These are phyloP conservation scores for Mormyrus iriodes DNA, from an alignment of 2,113 vertebrate species.

Conservation along the genomic window DNA sequence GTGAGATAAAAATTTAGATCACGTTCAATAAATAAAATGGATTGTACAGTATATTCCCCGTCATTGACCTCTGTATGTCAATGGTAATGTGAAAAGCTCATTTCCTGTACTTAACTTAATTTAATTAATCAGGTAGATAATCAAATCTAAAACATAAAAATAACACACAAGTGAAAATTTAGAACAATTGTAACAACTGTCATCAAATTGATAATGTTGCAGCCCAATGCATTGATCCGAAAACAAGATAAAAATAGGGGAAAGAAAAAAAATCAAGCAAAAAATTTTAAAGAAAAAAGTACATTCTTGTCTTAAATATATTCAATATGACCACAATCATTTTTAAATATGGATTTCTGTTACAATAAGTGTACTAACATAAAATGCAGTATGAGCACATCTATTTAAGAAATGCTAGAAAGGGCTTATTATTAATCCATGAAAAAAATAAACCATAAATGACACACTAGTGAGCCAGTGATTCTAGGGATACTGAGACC, in stretches of 20 bases:
- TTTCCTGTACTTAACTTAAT: background rate
- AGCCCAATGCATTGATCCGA: background rate
- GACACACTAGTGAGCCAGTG: background rate
- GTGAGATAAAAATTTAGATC: background rate
- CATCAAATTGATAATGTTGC: background rate
- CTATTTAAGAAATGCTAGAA: constrained; percentile 11
- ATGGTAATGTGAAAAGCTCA: background rate
- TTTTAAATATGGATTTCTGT: background rate
- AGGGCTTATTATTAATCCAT: constrained; percentile 16
- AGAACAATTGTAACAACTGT: background rate
- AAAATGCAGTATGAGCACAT: background rate
- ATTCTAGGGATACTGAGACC: background rate
- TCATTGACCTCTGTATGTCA: background rate
- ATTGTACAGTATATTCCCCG: background rate
- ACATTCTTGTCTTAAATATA: background rate
- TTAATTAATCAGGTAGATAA: background rate
- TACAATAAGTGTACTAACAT: background rate
- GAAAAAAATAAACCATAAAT: constrained; percentile 16
- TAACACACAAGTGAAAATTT: background rate
- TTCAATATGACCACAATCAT: background rate
- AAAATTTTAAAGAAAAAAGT: background rate
- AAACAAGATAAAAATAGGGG: background rate
- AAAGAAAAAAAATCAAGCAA: background rate
- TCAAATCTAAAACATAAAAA: background rate
- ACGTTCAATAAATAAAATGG: background rate